These are phyloP conservation scores for Acropternis orthonyx DNA, from an alignment of 2,797 vertebrate species.

Conservation along the genomic window DNA sequence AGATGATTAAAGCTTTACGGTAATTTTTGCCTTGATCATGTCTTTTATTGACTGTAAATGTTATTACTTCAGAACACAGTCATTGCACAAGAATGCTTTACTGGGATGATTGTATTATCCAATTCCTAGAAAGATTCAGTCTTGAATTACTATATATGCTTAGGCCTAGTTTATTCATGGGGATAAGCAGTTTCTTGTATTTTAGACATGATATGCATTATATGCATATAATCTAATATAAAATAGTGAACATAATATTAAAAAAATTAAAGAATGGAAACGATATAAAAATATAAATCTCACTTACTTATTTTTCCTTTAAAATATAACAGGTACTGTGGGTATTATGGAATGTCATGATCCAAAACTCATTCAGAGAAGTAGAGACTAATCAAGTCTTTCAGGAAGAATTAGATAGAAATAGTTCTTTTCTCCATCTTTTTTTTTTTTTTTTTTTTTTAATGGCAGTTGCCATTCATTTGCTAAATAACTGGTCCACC, in stretches of 20 bases:
- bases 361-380: background rate
- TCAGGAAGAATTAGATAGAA: background rate
- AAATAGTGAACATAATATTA: background rate
- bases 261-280: background rate
- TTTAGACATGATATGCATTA: background rate
- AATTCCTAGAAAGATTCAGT: background rate
- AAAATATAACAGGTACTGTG: background rate
- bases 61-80: background rate
- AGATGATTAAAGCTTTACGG: background rate
- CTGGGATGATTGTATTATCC: background rate
- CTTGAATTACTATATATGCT: background rate
- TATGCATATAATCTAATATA: background rate
- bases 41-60: background rate
- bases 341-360: fast-evolving
- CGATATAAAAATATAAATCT: background rate
- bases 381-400: background rate
- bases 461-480: background rate
- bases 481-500: background rate
- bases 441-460: background rate
- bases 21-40: background rate
- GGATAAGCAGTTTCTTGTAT: background rate
- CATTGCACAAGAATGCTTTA: background rate
- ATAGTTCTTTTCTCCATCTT: background rate
- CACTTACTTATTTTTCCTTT: background rate
- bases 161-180: background rate